Conservation (phyloP, 1,140 invertebrate species). For the Atta colombica region DNA sequence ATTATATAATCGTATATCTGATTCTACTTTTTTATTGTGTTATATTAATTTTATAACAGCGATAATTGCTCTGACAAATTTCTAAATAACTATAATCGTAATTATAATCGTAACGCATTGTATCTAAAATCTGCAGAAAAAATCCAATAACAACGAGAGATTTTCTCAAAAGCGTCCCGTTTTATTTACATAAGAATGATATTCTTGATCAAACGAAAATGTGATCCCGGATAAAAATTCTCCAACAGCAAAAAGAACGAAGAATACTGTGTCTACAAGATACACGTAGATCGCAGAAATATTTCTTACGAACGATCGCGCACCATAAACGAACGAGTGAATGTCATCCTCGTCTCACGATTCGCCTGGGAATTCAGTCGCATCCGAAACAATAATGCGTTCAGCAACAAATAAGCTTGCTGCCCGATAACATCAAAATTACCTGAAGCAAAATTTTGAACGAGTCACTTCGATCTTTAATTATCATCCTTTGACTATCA, state of each 20-base stretch:
- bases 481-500: background rate
- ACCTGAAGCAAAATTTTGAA: slow-evolving; percentile 44
- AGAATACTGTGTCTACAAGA: background rate
- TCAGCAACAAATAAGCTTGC: slow-evolving; percentile 10
- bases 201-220: background rate
- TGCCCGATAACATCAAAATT: background rate
- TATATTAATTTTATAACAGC: background rate
- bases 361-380: slow-evolving; percentile 56
- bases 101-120: too few species aligned
- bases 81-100: background rate
- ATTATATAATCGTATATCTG: too few species aligned
- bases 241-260: background rate
- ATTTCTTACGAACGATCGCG: slow-evolving; percentile 21
- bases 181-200: background rate
- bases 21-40: background rate
- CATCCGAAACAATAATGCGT: slow-evolving; percentile 25
- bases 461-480: slow-evolving; percentile 38
- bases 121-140: background rate
- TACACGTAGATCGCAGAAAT: slow-evolving; percentile 6
- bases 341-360: slow-evolving; percentile 63
- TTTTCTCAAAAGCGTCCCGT: background rate
- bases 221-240: background rate
- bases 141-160: background rate
- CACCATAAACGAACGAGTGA: slow-evolving; percentile 46
- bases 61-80: background rate